Percentiles rank a stretch among this genome's conserved stretches.
Evolutionary conservation across 35 echinoderm and acorn worm genomes (phyloP).

Genomic region (Ophioderma brevispina): DNA sequence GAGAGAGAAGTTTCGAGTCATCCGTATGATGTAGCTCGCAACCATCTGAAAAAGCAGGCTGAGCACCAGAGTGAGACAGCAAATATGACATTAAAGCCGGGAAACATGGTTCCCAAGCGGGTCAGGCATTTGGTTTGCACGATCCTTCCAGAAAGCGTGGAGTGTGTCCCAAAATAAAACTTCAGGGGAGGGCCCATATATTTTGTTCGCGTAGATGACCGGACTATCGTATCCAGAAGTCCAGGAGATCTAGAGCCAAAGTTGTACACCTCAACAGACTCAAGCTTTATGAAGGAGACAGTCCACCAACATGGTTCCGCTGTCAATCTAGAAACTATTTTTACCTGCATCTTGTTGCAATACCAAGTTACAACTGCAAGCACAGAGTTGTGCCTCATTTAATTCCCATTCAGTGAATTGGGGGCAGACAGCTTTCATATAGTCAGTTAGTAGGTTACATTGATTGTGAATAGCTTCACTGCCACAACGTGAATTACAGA

Average conservation of each 20-base stretch:
- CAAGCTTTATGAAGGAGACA: constrained; percentile 18
- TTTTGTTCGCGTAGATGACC: constrained; percentile 6
- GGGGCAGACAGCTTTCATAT: no score
- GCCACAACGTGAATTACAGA: no score
- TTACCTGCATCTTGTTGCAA: no score
- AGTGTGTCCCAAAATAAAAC: constrained; percentile 35
- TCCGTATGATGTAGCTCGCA: neutral
- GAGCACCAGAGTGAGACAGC: neutral
- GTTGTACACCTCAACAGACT: constrained; percentile 46
- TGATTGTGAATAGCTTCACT: no score
- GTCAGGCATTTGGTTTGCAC: constrained; percentile 51
- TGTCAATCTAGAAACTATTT: no score
- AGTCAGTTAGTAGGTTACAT: no score
- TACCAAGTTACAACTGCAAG: no score
- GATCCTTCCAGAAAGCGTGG: constrained; percentile 25
- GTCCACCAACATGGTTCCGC: no score
- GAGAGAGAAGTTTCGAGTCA: neutral
- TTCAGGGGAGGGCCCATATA: constrained; percentile 28
- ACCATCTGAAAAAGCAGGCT: constrained; percentile 1
- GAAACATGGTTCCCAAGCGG: neutral
- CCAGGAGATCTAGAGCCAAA: no score
- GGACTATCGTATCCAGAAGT: constrained; percentile 36
- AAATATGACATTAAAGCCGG: constrained; percentile 22
- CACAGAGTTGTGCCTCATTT: no score
- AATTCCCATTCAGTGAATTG: no score